A percentile compares a stretch with the other conserved stretches of the same genome.
phyloP scores from a whole-genome alignment of 2,797 vertebrate genomes.

The Mormyrus proboscirostris region DNA sequence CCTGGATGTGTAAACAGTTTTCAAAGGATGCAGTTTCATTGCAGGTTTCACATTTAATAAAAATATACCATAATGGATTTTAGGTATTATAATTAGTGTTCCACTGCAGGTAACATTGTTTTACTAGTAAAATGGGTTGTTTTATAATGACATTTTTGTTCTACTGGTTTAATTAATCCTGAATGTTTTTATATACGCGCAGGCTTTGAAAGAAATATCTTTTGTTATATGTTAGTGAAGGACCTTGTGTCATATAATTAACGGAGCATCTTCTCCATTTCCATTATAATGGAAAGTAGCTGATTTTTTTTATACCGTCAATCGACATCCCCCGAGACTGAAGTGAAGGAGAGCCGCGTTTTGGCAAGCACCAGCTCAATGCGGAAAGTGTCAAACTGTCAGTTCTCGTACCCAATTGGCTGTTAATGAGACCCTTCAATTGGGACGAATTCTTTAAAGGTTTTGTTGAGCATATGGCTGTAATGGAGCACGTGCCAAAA shows the following conservation, averaged over 20 bases:
- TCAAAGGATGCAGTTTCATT: not conserved
- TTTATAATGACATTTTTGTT: not conserved
- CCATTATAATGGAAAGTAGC: slow-evolving; percentile 22
- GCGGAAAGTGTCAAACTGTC: slow-evolving; percentile 14
- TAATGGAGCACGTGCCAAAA: not conserved
- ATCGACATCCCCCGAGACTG: not conserved
- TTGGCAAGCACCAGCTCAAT: slow-evolving; percentile 5
- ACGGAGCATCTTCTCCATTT: slow-evolving; percentile 7
- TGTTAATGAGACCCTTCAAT: slow-evolving; percentile 11
- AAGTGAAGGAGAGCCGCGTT: not conserved
- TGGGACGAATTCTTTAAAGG: slow-evolving; percentile 3
- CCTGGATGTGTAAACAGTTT: not conserved
- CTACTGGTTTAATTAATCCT: not conserved
- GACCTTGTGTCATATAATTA: not conserved
- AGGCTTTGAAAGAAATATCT: not conserved
- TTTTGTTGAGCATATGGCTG: not conserved
- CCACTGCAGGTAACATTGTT: not conserved
- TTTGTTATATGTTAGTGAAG: not conserved
- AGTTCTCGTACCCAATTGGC: slow-evolving; percentile 2
- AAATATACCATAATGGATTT: not conserved
- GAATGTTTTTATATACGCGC: not conserved
- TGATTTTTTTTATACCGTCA: slow-evolving; percentile 12
- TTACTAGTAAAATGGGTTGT: not conserved
- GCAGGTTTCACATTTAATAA: not conserved
- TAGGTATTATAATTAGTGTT: not conserved